phyloP scores from a whole-genome alignment of 2,797 vertebrate genomes.

The Hippoglossus hippoglossus region DNA sequence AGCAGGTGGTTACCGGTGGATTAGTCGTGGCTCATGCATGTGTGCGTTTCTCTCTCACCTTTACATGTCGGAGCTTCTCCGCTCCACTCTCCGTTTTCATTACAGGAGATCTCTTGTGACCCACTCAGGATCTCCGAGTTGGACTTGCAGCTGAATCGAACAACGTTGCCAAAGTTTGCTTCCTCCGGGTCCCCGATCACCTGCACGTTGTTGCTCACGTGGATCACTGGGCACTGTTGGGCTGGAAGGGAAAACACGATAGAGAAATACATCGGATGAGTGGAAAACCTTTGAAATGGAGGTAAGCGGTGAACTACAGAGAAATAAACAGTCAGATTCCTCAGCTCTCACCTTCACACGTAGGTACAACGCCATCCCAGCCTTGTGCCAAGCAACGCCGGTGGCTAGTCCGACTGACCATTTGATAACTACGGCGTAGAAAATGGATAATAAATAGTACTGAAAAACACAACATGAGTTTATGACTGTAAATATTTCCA shows the following conservation, averaged over 20 bases:
- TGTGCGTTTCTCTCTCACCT: conserved; percentile 53
- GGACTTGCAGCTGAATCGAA: conserved; percentile 73
- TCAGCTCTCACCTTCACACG: conserved; percentile 76
- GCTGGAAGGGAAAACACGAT: conserved; percentile 48
- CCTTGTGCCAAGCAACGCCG: conserved; percentile 70
- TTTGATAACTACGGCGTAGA: conserved; percentile 68
- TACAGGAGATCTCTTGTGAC: conserved; percentile 57
- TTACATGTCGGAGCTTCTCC: conserved; percentile 45
- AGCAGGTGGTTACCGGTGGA: too few relatives aligned
- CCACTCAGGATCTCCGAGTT: not conserved
- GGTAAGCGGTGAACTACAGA: not conserved
- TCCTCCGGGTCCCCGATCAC: conserved; percentile 68
- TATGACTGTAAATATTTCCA: not conserved
- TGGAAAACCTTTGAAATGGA: not conserved
- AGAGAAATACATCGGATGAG: not conserved
- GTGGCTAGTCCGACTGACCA: conserved; percentile 69
- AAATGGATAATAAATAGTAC: too few relatives aligned
- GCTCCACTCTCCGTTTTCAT: conserved; percentile 73
- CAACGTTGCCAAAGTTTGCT: conserved; percentile 67
- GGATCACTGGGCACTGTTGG: conserved; percentile 56
- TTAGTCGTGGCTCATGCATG: too few relatives aligned
- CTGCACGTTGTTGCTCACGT: conserved; percentile 12
- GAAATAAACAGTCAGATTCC: not conserved
- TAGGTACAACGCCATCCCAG: conserved; percentile 77
- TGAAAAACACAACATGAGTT: too few relatives aligned